Evolutionary conservation across 1,140 invertebrate genomes (phyloP), one percentile per base, ranked within the genome.

Genomic region (Drosophila saltans): DNA sequence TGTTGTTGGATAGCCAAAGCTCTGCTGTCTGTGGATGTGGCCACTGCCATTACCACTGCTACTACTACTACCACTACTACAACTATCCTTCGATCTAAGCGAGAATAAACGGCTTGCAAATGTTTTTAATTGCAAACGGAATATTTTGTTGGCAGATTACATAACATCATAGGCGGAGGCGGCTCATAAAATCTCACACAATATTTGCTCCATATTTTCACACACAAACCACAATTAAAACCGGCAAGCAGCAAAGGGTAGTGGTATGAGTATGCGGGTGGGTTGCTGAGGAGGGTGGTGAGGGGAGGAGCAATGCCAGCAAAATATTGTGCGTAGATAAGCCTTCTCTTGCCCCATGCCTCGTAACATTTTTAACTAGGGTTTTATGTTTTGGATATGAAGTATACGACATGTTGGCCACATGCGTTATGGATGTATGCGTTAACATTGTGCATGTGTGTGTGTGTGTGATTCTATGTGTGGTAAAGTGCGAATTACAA

Each of bases 401-500:
- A 80, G 78, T 77, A 81, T 81, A 68, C 78, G 78, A 81, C 70
- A 81, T 74, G 81, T 78, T 75, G 67, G 62, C 62, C 78, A 66
- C 74, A 71, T 62, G 33, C 33, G 33, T 62, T 59, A 59, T 40
- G 21, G 59, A 33, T 70, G 26, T 43, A 24, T 63, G 24, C 66
- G 36, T 21, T 3, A 21, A 10, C 57, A 36, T 73, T 59, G 56
- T 64, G 36, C 65, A 24, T 43, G 11, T 63, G n/a, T 66, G n/a
- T n/a, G 4, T 28, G 21, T 65, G 45, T 67, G 66, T 69, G 60
- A 59, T 40, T 55, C 28, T 66, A 59, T 68, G 61, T 71, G 52
- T 80, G 81, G 41, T 69, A 66, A 78, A 86, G 82, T 84, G 81
- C 82, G 81, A 85, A 86, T 81, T 81, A 85, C 82, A 81, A 86